These are phyloP conservation scores for Caenorhabditis uteleia DNA, from an alignment of 2,888 invertebrate species.

Conservation along the genomic window DNA sequence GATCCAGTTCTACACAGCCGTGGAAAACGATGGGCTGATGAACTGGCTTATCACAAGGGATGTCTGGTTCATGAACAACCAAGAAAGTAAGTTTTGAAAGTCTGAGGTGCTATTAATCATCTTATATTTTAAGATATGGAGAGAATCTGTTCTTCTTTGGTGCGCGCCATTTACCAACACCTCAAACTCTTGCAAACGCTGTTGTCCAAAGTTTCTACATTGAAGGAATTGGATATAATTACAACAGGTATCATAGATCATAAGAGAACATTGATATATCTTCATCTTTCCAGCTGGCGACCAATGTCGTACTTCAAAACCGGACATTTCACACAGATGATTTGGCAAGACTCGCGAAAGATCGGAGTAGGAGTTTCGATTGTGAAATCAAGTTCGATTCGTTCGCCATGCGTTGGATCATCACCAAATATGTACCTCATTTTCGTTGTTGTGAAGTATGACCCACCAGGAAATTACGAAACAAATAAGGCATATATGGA, in stretches of 20 bases:
- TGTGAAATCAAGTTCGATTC: conserved; percentile 20
- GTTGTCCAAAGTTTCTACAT: conserved; percentile 60
- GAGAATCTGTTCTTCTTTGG: conserved; percentile 65
- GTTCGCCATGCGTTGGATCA: conserved; percentile 27
- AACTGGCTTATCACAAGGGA: conserved; percentile 45
- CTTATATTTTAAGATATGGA: conserved; percentile 53
- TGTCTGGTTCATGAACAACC: conserved; percentile 61
- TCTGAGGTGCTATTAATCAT: neutral
- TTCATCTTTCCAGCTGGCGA: conserved; percentile 49
- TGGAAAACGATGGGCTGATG: conserved; percentile 61
- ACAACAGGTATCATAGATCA: conserved; percentile 53
- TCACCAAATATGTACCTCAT: conserved; percentile 36
- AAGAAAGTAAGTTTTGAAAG: conserved; percentile 43
- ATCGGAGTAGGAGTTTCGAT: conserved; percentile 63
- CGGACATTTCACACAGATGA: conserved; percentile 65
- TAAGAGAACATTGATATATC: neutral
- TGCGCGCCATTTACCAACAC: conserved; percentile 46
- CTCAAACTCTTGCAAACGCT: conserved; percentile 57
- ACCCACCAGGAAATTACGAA: conserved; percentile 60
- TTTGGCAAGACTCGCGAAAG: conserved; percentile 54
- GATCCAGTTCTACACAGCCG: conserved; percentile 47
- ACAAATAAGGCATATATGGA: conserved; percentile 38
- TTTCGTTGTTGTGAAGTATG: conserved; percentile 61
- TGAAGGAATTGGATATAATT: conserved; percentile 58
- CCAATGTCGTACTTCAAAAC: conserved; percentile 48